Evolutionary conservation across 1,140 invertebrate species (phyloP).

Genomic region (Tetranychus cinnabarinus): DNA sequence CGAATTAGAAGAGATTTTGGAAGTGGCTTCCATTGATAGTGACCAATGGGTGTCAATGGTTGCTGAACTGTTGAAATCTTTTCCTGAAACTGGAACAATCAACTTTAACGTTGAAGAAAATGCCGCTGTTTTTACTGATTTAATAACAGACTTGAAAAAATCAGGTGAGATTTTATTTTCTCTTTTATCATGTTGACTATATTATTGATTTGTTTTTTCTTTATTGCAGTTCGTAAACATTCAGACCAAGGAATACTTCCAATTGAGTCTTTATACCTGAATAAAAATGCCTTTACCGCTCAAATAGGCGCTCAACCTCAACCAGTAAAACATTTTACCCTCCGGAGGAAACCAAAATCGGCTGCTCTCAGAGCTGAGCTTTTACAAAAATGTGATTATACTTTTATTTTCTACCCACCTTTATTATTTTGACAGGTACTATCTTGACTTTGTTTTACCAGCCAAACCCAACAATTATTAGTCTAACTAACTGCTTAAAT

Average conservation of each 20-base stretch:
- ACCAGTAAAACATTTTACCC: slow-evolving; percentile 60
- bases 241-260: slow-evolving; percentile 65
- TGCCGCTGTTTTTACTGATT: slow-evolving; percentile 61
- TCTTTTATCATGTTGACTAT: slow-evolving; percentile 1
- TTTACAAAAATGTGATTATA: slow-evolving; percentile 45
- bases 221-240: slow-evolving; percentile 36
- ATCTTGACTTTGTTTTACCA: not conserved
- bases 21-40: slow-evolving; percentile 60
- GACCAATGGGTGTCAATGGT: slow-evolving; percentile 93
- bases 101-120: slow-evolving; percentile 68
- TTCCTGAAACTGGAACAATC: slow-evolving; percentile 54
- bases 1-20: slow-evolving; percentile 77
- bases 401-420: not conserved
- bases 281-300: slow-evolving; percentile 67
- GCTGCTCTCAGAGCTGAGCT: slow-evolving; percentile 65
- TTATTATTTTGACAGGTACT: not conserved
- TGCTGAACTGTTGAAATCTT: slow-evolving; percentile 78
- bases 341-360: slow-evolving; percentile 87
- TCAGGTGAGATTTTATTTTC: slow-evolving; percentile 24
- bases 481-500: too few relatives aligned
- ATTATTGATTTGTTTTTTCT: not conserved
- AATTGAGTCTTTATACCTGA: slow-evolving; percentile 84
- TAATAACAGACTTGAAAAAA: slow-evolving; percentile 62
- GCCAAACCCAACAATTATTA: not conserved
- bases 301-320: slow-evolving; percentile 39